Percentiles rank a stretch among this genome's conserved stretches.
Conservation (phyloP, 2,888 invertebrate genomes). For the Tortricodes alternella region DNA sequence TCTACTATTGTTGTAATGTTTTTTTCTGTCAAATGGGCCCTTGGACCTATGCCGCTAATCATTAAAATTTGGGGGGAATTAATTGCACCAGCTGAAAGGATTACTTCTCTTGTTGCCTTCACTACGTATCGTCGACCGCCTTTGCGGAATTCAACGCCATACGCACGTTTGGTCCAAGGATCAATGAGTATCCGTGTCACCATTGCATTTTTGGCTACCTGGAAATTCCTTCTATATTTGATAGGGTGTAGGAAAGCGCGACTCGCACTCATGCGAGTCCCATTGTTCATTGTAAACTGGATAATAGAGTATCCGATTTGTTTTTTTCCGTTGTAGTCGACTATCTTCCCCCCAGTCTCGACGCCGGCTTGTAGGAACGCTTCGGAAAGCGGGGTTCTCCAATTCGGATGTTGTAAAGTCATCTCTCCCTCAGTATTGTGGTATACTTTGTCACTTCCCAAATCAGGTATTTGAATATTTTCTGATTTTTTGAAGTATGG, state of each 20-base stretch:
- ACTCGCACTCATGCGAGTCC: slow-evolving; percentile 88
- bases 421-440: slow-evolving; percentile 84
- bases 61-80: slow-evolving; percentile 91
- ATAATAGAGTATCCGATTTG: slow-evolving; percentile 87
- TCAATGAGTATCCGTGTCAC: slow-evolving; percentile 84
- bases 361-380: slow-evolving; percentile 84
- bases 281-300: slow-evolving; percentile 86
- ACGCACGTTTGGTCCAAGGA: slow-evolving; percentile 73
- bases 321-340: slow-evolving; percentile 85
- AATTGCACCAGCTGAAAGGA: slow-evolving; percentile 90
- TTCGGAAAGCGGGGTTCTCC: slow-evolving; percentile 80
- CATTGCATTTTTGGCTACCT: slow-evolving; percentile 82
- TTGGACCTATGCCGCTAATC: slow-evolving; percentile 90
- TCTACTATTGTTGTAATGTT: slow-evolving; percentile 83
- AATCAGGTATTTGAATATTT: slow-evolving; percentile 79
- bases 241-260: slow-evolving; percentile 87
- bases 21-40: slow-evolving; percentile 80
- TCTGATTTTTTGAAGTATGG: slow-evolving; percentile 88
- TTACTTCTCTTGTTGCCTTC: slow-evolving; percentile 85
- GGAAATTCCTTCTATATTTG: slow-evolving; percentile 83
- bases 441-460: slow-evolving; percentile 71
- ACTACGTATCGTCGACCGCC: slow-evolving; percentile 65
- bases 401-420: slow-evolving; percentile 83
- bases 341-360: slow-evolving; percentile 84
- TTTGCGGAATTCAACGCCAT: slow-evolving; percentile 83